phyloP scores from a whole-genome alignment of 1,140 invertebrate genomes.

The Parapsyche elsis region DNA sequence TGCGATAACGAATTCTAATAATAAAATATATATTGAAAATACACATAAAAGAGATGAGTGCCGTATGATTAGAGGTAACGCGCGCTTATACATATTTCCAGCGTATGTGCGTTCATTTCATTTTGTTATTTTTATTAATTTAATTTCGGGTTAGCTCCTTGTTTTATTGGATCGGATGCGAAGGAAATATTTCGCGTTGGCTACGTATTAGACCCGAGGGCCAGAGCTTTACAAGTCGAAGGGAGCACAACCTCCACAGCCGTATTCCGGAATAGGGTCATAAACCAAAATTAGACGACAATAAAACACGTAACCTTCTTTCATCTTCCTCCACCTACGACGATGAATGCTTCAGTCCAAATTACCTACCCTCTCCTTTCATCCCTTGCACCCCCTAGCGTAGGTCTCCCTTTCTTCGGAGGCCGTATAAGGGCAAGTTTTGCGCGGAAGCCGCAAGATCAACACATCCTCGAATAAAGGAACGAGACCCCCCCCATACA shows the following conservation, averaged over 20 bases:
- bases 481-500: slow-evolving; percentile 1
- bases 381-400: neutral
- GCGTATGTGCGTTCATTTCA: no score
- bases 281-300: slow-evolving; percentile 55
- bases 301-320: slow-evolving; percentile 52
- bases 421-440: slow-evolving; percentile 4
- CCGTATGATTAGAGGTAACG: no score
- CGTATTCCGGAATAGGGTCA: slow-evolving; percentile 41
- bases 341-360: slow-evolving; percentile 11
- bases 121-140: no score
- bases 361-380: slow-evolving; percentile 7
- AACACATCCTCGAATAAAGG: slow-evolving; percentile 30
- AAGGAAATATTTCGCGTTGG: slow-evolving; percentile 18
- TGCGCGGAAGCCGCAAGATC: slow-evolving; percentile 30
- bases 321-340: slow-evolving; percentile 37
- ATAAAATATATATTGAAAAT: no score
- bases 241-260: neutral
- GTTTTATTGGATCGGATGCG: neutral
- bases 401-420: neutral
- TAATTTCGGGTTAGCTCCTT: no score
- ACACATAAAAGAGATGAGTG: no score
- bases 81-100: no score
- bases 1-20: no score
- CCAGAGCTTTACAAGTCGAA: neutral
- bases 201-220: neutral